Evolutionary conservation across 2,888 invertebrate genomes (phyloP).

Genomic region (Andrena bucephala): DNA sequence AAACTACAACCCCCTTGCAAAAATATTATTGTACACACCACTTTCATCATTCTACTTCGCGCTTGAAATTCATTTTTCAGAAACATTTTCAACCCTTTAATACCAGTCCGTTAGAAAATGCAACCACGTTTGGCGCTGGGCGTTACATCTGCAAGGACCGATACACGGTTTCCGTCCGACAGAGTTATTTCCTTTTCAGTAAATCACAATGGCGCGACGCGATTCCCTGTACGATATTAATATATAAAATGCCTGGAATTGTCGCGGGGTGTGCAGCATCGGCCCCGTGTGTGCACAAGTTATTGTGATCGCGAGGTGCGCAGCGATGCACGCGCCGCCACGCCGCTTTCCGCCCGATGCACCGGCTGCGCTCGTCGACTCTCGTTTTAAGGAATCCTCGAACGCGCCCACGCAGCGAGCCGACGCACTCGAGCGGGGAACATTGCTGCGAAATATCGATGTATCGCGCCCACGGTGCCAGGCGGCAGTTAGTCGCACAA

Average conservation of each 20-base stretch:
- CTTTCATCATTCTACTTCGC: too few species aligned
- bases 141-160: not conserved
- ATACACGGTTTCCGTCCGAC: constrained; percentile 10
- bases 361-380: constrained; percentile 1
- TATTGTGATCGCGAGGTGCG: constrained; percentile 17
- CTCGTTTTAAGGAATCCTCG: constrained; percentile 23
- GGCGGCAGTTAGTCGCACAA: too few species aligned
- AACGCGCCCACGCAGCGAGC: not conserved
- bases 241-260: constrained; percentile 23
- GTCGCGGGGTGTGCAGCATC: not conserved
- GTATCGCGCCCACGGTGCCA: not conserved
- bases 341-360: constrained; percentile 3
- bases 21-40: too few species aligned
- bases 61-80: not conserved
- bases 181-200: constrained; percentile 32
- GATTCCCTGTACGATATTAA: constrained; percentile 9
- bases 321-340: not conserved
- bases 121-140: not conserved
- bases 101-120: not conserved
- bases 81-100: not conserved
- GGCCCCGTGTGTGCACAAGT: constrained; percentile 1
- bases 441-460: constrained; percentile 19
- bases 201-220: constrained; percentile 5
- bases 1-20: too few species aligned
- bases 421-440: constrained; percentile 9